These are phyloP conservation scores for Cyprinodon brontotheroides DNA, from an alignment of 2,113 vertebrate species.

Conservation along the genomic window DNA sequence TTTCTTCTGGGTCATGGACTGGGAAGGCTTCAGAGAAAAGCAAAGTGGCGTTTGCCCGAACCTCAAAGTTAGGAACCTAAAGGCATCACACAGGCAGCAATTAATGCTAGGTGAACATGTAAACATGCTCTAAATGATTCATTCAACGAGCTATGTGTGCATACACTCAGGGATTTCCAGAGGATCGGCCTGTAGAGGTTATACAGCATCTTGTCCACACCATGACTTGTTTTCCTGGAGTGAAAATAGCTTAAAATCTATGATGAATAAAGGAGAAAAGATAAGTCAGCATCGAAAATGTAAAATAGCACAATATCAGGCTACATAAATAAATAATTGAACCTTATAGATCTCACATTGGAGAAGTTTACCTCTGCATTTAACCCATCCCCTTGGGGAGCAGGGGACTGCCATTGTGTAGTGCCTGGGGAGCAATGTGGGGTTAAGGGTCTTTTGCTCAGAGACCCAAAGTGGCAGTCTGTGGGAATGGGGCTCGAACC, in stretches of 20 bases:
- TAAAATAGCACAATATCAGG: background rate
- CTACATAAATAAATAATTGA: no score
- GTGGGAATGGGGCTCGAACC: no score
- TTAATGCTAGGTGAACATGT: background rate
- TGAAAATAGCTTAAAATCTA: slow-evolving; percentile 92
- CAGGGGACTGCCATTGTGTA: no score
- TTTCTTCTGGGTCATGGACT: slow-evolving; percentile 84
- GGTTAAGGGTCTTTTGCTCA: no score
- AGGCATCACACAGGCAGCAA: slow-evolving; percentile 10
- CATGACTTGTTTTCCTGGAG: slow-evolving; percentile 83
- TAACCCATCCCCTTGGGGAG: no score
- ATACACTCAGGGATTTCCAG: slow-evolving; percentile 87
- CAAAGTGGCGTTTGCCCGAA: slow-evolving; percentile 91
- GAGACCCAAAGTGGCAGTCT: no score
- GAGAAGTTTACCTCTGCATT: no score
- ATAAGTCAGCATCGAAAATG: background rate
- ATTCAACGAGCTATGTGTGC: background rate
- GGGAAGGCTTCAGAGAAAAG: slow-evolving; percentile 94
- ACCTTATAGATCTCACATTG: no score
- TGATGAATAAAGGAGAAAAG: slow-evolving; percentile 2
- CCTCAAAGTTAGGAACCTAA: slow-evolving; percentile 90
- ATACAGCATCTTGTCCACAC: slow-evolving; percentile 90
- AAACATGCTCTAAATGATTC: background rate
- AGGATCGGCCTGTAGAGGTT: slow-evolving; percentile 91
- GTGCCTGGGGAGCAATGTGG: no score